These are phyloP conservation scores for Cacoxenus indagator DNA, from an alignment of 2,888 invertebrate genomes.

Conservation along the genomic window DNA sequence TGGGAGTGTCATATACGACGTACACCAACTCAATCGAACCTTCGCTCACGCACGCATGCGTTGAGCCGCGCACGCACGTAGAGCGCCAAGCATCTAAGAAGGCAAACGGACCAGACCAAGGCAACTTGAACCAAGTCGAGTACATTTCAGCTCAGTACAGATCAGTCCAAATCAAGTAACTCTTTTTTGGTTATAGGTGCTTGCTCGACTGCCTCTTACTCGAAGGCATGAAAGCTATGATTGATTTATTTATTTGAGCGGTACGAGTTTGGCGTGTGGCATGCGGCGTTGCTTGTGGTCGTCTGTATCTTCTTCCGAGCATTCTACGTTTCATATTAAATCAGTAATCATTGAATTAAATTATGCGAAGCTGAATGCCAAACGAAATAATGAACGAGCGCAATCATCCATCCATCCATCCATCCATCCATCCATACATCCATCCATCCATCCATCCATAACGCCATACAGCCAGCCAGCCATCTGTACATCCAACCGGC, in stretches of 20 bases:
- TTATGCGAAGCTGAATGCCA: constrained; percentile 39
- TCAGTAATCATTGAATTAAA: constrained; percentile 65
- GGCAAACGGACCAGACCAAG: neutral
- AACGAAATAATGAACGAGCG: constrained; percentile 29
- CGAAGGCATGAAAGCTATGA: constrained; percentile 43
- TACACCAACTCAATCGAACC: neutral
- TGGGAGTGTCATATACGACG: constrained; percentile 45
- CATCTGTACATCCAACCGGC: constrained; percentile 39
- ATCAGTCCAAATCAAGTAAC: neutral
- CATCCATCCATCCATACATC: constrained; percentile 32
- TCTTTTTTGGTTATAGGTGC: too few species aligned
- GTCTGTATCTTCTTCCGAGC: constrained; percentile 1
- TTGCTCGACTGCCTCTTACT: constrained; percentile 7
- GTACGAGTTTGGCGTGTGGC: constrained; percentile 30
- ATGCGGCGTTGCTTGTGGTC: constrained; percentile 36
- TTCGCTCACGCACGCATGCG: neutral
- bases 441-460: constrained; percentile 44
- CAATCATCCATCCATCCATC: constrained; percentile 27
- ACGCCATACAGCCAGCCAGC: constrained; percentile 27
- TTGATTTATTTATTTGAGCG: constrained; percentile 62
- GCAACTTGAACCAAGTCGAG: neutral
- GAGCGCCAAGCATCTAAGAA: constrained; percentile 25
- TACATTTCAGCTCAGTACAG: neutral
- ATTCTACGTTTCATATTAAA: constrained; percentile 52
- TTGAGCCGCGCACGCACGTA: neutral